Percentiles rank a stretch among this genome's conserved stretches.
Evolutionary conservation across 2,797 vertebrate species (phyloP).

Genomic region (Pachyuromys duprasi): DNA sequence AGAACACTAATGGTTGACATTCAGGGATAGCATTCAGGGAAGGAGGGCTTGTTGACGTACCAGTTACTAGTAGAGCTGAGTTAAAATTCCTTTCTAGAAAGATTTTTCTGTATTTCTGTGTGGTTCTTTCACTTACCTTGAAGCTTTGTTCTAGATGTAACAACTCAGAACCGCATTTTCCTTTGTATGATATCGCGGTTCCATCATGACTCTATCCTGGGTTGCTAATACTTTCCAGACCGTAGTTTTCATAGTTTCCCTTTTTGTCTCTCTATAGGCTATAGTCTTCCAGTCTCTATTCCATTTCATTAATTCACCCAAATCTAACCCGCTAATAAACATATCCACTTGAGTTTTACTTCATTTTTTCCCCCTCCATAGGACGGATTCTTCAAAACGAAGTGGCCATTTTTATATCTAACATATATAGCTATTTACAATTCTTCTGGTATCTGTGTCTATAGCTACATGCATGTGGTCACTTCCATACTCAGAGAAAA

Average conservation of each 20-base stretch:
- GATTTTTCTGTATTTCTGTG: background rate
- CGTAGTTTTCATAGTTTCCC: conserved; percentile 9
- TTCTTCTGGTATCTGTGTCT: background rate
- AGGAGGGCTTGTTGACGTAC: background rate
- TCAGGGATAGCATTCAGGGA: background rate
- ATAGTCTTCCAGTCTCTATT: background rate
- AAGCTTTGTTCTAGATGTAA: background rate
- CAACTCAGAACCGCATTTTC: background rate
- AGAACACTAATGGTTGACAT: background rate
- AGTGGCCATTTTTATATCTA: background rate
- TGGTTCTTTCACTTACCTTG: background rate
- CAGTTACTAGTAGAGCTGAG: background rate
- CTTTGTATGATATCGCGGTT: background rate
- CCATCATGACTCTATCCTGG: background rate
- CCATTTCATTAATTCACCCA: background rate
- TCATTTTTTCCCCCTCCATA: background rate
- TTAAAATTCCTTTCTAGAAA: conserved; percentile 13
- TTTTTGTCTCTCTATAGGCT: conserved; percentile 1
- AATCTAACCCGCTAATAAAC: background rate
- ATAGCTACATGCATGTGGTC: no score
- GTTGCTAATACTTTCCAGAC: background rate
- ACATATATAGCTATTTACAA: background rate
- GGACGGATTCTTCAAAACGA: background rate
- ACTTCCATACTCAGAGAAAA: background rate
- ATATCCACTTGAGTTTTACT: background rate